A percentile compares a stretch with the other conserved stretches of the same genome.
phyloP scores from a whole-genome alignment of 2,888 invertebrate genomes.

The Eueremaeus valkanovi region DNA sequence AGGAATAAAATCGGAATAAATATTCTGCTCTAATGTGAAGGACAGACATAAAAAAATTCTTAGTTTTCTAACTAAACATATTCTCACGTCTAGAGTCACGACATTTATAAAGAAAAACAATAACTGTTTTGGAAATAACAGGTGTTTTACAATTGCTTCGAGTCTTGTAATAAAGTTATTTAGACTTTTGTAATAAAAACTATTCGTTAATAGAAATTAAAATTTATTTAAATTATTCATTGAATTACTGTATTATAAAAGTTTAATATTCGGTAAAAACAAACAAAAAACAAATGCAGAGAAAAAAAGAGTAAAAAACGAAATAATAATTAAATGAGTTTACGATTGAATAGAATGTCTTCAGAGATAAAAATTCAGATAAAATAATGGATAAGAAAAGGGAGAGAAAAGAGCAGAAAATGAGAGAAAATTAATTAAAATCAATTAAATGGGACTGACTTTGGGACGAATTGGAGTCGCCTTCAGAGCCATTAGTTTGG shows the following conservation, averaged over 20 bases:
- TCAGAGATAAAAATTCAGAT: too few relatives aligned
- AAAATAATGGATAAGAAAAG: neutral
- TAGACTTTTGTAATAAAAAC: neutral
- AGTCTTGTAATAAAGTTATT: conserved; percentile 1
- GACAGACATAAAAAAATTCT: too few relatives aligned
- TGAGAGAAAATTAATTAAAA: neutral
- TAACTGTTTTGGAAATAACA: neutral
- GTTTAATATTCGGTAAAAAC: neutral
- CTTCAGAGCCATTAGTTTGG: neutral
- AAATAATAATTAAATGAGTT: neutral
- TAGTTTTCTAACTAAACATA: neutral
- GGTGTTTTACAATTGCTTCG: neutral
- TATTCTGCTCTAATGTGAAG: neutral
- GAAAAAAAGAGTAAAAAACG: neutral
- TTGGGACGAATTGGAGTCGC: neutral
- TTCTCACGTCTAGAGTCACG: neutral
- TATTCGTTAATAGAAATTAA: neutral
- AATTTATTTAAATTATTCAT: conserved; percentile 1
- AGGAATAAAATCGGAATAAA: neutral
- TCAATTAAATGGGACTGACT: neutral
- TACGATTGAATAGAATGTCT: too few relatives aligned
- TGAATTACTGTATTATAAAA: too few relatives aligned
- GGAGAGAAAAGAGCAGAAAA: neutral
- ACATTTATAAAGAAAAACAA: neutral
- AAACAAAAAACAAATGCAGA: neutral